phyloP scores from a whole-genome alignment of 2,113 vertebrate species.

The Planiliza haematocheilus region DNA sequence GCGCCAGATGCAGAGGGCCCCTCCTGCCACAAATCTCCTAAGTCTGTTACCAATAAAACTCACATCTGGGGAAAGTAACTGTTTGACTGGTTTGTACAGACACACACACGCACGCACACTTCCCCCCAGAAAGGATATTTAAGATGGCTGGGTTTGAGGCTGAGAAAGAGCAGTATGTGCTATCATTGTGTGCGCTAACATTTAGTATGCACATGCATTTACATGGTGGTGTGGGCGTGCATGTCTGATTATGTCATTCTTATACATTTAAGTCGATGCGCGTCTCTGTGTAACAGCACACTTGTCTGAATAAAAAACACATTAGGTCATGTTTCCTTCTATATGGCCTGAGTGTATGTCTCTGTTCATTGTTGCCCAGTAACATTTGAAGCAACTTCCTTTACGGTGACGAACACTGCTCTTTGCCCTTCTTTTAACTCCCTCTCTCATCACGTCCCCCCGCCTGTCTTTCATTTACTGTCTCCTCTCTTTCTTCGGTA shows the following conservation, averaged over 20 bases:
- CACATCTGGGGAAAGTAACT: constrained; percentile 78
- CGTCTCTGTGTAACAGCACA: constrained; percentile 24
- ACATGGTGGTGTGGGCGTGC: not conserved
- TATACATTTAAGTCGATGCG: constrained; percentile 22
- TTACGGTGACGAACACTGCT: constrained; percentile 48
- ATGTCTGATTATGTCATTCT: constrained; percentile 5
- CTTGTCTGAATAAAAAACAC: constrained; percentile 63
- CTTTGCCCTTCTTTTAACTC: constrained; percentile 61
- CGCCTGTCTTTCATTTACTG: constrained; percentile 4
- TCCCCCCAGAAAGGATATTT: constrained; percentile 30
- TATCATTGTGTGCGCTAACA: not conserved
- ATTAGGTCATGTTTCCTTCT: constrained; percentile 59
- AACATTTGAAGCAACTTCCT: constrained; percentile 42
- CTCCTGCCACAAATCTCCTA: constrained; percentile 38
- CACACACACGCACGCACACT: constrained; percentile 9
- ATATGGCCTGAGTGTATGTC: constrained; percentile 14
- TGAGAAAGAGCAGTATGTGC: constrained; percentile 18
- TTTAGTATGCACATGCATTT: not conserved
- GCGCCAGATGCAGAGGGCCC: constrained; percentile 75
- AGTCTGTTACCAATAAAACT: constrained; percentile 79
- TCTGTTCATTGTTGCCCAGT: constrained; percentile 25
- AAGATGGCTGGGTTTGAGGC: constrained; percentile 25
- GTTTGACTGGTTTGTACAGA: constrained; percentile 48
- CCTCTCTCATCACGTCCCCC: constrained; percentile 41
- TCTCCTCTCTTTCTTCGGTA: constrained; percentile 23